Base-by-base conservation (phyloP, 2,888 invertebrate genomes). In the Temnothorax rugatulus region DNA sequence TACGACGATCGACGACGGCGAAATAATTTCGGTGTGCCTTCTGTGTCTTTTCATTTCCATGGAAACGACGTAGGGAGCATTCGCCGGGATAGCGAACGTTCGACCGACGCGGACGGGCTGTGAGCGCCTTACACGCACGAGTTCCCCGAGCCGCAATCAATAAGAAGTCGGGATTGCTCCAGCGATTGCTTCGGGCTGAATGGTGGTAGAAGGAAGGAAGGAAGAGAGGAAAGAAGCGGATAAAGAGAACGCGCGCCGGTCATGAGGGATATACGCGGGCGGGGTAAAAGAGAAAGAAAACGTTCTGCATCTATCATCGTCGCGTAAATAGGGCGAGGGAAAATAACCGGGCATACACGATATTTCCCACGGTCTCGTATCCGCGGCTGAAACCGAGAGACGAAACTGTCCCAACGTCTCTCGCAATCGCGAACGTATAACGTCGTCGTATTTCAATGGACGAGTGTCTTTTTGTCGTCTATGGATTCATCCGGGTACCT, bases 81-180 rank as follows among this genome's bases (percentile, higher is more conserved):
- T 83, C 87, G 61, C 44, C 21, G 68, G 81, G 82, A 84, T 82
- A 83, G 63, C 75, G 41, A 54, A 15, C 11, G 79, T 85, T 86
- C 84, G 87, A 84, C 82, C 69, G 85, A 69, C 21, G 44, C 13
- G 29, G 29, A 29, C 11, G 13, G 79, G 75, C 84, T 89, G 84
- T 89, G 84, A 90, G 86, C 89, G 85, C 82, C 87, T 89, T 89
- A 86, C 89, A 90, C 90, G 90, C 90, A 90, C 90, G 90, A 90
- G 89, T 89, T 90, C 83, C 82, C 79, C 83, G 89, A 90, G 84
- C 90, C 86, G 89, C 91, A 90, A 90, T 90, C 90, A 90, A 90
- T 90, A 91, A 89, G 91, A 89, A 91, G 90, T 84, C 88, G 90
- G 90, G 87, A 90, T 90, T 90, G 90, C 88, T 90, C 82, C 87